Evolutionary conservation across 2,113 vertebrate species (phyloP), one percentile per base, ranked within the genome.

Genomic region (Pongo pygmaeus): DNA sequence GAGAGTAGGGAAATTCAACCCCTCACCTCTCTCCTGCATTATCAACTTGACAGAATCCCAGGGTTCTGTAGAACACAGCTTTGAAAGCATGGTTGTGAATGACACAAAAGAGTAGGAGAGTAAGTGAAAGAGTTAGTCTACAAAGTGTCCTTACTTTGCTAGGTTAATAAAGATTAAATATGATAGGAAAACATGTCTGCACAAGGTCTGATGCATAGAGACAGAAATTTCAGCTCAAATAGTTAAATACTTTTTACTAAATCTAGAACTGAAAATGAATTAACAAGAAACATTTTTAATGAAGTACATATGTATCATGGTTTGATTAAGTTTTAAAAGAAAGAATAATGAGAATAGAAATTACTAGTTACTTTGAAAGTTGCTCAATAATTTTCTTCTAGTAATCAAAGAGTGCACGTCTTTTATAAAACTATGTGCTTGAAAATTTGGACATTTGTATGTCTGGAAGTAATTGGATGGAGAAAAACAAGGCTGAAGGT

Each of bases 201-300:
- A 83, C 64, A 52, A 95, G 43, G 7, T 48, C 2, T 67, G 32
- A 93, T 67, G 1, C 40, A 55, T 46, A 52, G 30, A 70, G n/a
- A 80, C 0, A 55, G 14, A 85, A 84, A 78, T 50, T 50, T 88
- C 6, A 72, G 18, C 30, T 50, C 20, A 75, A 75, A 61, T 74
- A 27, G 7, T 38, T 80, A 85, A 88, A 9, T 52, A 52, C 13
- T 92, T 64, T 77, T 89, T 32, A 79, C 48, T 86, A 89, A 89
- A 83, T 10, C 30, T 96, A 38, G 12, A 75, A 92, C 11, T 92
- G 27, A 72, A 90, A 94, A 92, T 80, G 35, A 92, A 78, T 80
- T 87, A 14, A 88, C 8, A 61, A 61, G 55, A 70, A 89, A 50
- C 3, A 87, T 72, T 88, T 17, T 43, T 93, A 96, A 67, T 13